A percentile compares a stretch with the other conserved stretches of the same genome.
phyloP scores from a whole-genome alignment of 1,140 invertebrate genomes.

The Hylaeus volcanicus region DNA sequence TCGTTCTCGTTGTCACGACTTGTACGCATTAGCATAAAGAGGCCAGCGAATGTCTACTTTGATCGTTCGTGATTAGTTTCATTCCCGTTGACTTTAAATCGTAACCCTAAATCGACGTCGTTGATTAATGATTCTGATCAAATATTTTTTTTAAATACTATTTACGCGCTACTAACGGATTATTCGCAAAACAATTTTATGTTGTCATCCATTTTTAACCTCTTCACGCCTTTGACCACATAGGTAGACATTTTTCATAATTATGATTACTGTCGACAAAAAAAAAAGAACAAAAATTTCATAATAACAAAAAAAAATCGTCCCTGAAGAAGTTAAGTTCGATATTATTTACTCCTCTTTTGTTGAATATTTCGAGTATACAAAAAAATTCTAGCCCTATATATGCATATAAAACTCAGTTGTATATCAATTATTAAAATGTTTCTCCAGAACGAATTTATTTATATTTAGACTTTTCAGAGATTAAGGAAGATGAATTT shows the following conservation, averaged over 20 bases:
- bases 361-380: not conserved
- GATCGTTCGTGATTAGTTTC: slow-evolving; percentile 1
- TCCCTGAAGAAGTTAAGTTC: too few species aligned
- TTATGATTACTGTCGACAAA: too few species aligned
- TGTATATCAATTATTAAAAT: too few species aligned
- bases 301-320: too few species aligned
- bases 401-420: not conserved
- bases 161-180: slow-evolving; percentile 13
- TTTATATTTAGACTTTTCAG: too few species aligned
- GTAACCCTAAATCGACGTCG: not conserved
- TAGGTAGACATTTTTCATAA: too few species aligned
- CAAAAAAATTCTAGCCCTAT: not conserved
- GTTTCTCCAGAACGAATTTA: too few species aligned
- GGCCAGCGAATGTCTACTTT: not conserved
- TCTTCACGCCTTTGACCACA: too few species aligned
- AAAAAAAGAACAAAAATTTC: too few species aligned
- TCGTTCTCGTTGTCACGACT: not conserved
- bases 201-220: not conserved
- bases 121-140: not conserved
- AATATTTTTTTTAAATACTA: not conserved
- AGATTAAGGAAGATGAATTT: too few species aligned
- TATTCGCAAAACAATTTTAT: not conserved
- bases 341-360: slow-evolving; percentile 10
- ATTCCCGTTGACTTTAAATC: slow-evolving; percentile 1
- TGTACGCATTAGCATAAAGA: slow-evolving; percentile 3